These are phyloP conservation scores for Melieria omissa DNA, from an alignment of 2,888 invertebrate genomes.

Conservation along the genomic window DNA sequence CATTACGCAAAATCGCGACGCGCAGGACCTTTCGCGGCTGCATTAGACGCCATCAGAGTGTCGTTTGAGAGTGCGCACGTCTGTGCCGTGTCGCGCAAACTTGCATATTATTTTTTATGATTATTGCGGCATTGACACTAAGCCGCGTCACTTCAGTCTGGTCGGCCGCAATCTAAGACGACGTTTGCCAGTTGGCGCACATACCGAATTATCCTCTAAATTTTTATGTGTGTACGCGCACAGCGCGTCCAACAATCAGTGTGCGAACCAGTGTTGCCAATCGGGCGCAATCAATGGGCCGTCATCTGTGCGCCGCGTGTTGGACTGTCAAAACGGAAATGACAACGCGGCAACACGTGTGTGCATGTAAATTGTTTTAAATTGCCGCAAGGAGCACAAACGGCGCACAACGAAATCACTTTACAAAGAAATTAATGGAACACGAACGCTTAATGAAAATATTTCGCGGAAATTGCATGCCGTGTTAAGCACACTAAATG, in stretches of 20 bases:
- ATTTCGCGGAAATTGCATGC: conserved; percentile 44
- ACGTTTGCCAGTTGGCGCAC: background rate
- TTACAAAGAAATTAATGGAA: background rate
- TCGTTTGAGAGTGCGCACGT: background rate
- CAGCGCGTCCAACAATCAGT: background rate
- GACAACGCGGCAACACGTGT: conserved; percentile 11
- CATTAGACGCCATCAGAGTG: background rate
- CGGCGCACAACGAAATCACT: background rate
- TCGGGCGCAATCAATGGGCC: background rate
- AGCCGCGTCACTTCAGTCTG: too few relatives aligned
- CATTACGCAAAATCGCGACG: conserved; percentile 34
- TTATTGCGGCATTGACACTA: background rate
- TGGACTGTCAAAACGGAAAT: background rate
- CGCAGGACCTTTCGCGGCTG: conserved; percentile 34
- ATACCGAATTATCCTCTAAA: too few relatives aligned
- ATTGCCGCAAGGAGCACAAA: conserved; percentile 15
- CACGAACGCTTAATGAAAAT: conserved; percentile 9
- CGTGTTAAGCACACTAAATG: conserved; percentile 2
- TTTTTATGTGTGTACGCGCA: background rate
- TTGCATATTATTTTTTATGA: conserved; percentile 22
- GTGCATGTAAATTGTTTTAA: conserved; percentile 35
- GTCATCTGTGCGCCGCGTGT: background rate
- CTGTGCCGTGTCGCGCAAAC: conserved; percentile 6
- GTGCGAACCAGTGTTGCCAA: background rate
- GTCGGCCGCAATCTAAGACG: too few relatives aligned